Conservation (phyloP, 2,113 vertebrate species). For the Poeciliopsis retropinna region DNA sequence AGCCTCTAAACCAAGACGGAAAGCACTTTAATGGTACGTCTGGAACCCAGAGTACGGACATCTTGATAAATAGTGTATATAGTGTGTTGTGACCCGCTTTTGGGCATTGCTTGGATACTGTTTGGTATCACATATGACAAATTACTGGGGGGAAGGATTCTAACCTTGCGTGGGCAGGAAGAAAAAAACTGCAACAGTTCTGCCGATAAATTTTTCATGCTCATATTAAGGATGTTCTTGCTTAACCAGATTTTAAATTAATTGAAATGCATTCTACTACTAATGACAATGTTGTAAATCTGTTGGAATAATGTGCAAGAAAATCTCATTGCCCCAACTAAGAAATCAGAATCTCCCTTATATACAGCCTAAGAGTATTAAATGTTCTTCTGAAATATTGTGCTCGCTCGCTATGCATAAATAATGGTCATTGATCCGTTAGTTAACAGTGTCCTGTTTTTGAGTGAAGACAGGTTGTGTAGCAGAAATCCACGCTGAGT, state of each 20-base stretch:
- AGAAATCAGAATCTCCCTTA: constrained; percentile 25
- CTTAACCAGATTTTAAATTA: background rate
- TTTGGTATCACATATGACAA: constrained; percentile 36
- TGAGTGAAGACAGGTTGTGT: constrained; percentile 10
- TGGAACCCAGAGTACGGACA: constrained; percentile 30
- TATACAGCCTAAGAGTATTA: constrained; percentile 18
- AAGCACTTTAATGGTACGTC: constrained; percentile 49
- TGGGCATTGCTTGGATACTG: constrained; percentile 17
- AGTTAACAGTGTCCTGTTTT: constrained; percentile 30
- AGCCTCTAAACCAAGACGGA: constrained; percentile 56
- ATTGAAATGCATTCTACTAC: background rate
- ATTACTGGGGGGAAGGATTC: constrained; percentile 12
- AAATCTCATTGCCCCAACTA: constrained; percentile 4
- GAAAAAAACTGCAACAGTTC: constrained; percentile 1
- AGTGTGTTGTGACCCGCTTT: constrained; percentile 34
- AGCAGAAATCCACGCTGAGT: constrained; percentile 17
- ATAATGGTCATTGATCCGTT: constrained; percentile 53
- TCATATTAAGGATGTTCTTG: background rate
- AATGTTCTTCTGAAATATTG: constrained; percentile 29
- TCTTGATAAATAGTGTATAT: constrained; percentile 61
- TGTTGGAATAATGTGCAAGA: constrained; percentile 1
- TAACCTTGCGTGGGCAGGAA: constrained; percentile 2
- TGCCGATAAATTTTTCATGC: background rate
- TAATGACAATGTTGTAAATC: background rate
- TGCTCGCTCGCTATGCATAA: constrained; percentile 37